These are phyloP conservation scores for Leptopilina drosophilae DNA, from an alignment of 2,888 invertebrate genomes.

Conservation along the genomic window DNA sequence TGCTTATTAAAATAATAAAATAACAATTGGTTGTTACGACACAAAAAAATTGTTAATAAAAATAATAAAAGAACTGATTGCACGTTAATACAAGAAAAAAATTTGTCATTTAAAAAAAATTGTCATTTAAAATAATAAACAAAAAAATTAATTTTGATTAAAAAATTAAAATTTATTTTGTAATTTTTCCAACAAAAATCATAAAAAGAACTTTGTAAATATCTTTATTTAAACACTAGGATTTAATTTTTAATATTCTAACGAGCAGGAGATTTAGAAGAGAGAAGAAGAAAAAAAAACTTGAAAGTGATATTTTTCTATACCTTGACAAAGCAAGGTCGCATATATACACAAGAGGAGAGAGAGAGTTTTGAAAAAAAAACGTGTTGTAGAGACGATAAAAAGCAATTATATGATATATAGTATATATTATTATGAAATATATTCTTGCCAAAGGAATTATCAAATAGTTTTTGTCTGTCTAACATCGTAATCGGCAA, in stretches of 20 bases:
- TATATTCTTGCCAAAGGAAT: conserved; percentile 32
- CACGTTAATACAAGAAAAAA: too few species aligned
- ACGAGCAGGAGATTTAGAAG: not conserved
- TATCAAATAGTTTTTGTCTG: conserved; percentile 27
- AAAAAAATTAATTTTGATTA: too few species aligned
- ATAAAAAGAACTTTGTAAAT: not conserved
- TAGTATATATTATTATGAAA: conserved; percentile 8
- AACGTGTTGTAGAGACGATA: conserved; percentile 27
- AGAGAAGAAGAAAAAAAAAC: not conserved
- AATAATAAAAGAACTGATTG: too few species aligned
- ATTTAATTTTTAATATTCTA: conserved; percentile 1
- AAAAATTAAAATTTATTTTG: too few species aligned
- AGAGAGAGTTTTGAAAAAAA: conserved; percentile 34
- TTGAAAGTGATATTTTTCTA: conserved; percentile 39
- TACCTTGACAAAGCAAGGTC: conserved; percentile 39
- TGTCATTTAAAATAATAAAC: too few species aligned
- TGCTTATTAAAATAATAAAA: too few species aligned
- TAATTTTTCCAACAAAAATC: too few species aligned
- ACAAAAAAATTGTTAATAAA: too few species aligned
- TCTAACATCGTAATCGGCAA: conserved; percentile 12
- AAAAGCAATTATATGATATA: conserved; percentile 30
- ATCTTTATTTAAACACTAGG: not conserved
- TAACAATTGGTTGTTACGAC: too few species aligned
- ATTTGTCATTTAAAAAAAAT: too few species aligned
- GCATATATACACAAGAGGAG: not conserved